phyloP scores from a whole-genome alignment of 2,797 vertebrate genomes.

The Apogon talboti region DNA sequence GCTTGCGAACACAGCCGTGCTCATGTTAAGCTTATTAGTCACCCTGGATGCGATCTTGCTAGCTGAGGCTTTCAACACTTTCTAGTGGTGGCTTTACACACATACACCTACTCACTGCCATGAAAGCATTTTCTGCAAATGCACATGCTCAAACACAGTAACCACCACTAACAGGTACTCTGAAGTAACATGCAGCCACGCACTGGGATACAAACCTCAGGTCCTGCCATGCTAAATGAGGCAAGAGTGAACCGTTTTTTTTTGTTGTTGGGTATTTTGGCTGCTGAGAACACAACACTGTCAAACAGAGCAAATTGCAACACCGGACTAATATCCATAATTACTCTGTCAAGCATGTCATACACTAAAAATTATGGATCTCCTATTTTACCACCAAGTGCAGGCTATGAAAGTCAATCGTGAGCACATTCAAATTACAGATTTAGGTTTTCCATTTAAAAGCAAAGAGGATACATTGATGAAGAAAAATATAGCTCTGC shows the following conservation, averaged over 20 bases:
- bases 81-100: slow-evolving; percentile 85
- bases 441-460: slow-evolving; percentile 45
- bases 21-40: slow-evolving; percentile 88
- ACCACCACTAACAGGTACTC: slow-evolving; percentile 77
- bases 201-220: slow-evolving; percentile 55
- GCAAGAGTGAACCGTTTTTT: slow-evolving; percentile 70
- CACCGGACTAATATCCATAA: slow-evolving; percentile 71
- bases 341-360: slow-evolving; percentile 74
- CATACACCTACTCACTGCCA: slow-evolving; percentile 86
- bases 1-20: slow-evolving; percentile 82
- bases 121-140: slow-evolving; percentile 79
- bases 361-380: slow-evolving; percentile 59
- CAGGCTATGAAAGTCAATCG: slow-evolving; percentile 58
- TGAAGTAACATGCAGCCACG: slow-evolving; percentile 65
- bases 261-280: slow-evolving; percentile 68
- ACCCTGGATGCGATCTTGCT: slow-evolving; percentile 88
- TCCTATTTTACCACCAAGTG: slow-evolving; percentile 60
- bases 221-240: slow-evolving; percentile 71
- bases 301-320: slow-evolving; percentile 76
- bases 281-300: slow-evolving; percentile 64
- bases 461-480: slow-evolving; percentile 27
- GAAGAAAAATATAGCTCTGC: slow-evolving; percentile 13
- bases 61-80: slow-evolving; percentile 87
- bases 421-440: slow-evolving; percentile 57
- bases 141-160: slow-evolving; percentile 74